phyloP scores from a whole-genome alignment of 2,797 vertebrate species.

The Chrosomus eos region DNA sequence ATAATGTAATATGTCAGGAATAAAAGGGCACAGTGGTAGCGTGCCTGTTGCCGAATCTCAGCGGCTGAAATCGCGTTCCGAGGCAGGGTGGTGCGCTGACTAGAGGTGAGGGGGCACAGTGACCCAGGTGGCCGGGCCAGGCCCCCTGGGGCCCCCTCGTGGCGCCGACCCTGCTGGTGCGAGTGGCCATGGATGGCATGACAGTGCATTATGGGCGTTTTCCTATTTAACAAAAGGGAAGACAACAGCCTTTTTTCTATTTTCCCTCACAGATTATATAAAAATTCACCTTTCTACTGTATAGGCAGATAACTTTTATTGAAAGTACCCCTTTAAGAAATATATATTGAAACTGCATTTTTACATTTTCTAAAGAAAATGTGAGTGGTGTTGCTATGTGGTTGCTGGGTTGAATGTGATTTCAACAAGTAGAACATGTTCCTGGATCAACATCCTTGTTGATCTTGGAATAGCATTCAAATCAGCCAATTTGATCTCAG shows the following conservation, averaged over 20 bases:
- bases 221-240: background rate
- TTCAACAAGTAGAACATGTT: background rate
- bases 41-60: no score
- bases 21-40: no score
- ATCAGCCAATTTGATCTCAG: background rate
- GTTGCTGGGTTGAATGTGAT: background rate
- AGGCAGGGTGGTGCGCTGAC: no score
- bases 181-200: background rate
- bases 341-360: background rate
- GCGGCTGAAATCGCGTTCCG: no score
- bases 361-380: background rate
- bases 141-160: no score
- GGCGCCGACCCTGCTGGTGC: no score
- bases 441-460: background rate
- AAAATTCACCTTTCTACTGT: background rate
- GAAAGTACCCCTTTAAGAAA: background rate
- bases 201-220: background rate
- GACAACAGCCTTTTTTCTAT: background rate
- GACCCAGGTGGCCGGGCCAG: no score
- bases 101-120: no score
- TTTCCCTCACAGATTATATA: no score
- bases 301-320: background rate
- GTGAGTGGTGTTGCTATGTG: background rate
- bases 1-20: no score
- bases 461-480: background rate